These are phyloP conservation scores for Spondyliosoma cantharus DNA, from an alignment of 2,797 vertebrate genomes.

Conservation along the genomic window DNA sequence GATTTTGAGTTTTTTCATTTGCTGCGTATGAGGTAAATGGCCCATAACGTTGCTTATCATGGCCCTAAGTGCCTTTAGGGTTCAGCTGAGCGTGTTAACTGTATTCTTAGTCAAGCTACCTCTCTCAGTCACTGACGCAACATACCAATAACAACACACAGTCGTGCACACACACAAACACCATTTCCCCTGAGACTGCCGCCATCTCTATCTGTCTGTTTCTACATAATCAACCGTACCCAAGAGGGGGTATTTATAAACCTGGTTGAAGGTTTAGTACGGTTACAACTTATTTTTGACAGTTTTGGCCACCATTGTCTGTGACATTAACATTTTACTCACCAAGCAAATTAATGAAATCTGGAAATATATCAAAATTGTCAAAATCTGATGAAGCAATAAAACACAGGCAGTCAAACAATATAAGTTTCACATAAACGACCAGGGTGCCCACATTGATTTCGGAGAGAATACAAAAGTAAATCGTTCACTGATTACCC, in stretches of 20 bases:
- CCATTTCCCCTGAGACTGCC: conserved; percentile 39
- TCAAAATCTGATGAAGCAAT: conserved; percentile 9
- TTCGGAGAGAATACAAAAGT: background rate
- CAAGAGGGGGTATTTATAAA: conserved; percentile 25
- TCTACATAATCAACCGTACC: conserved; percentile 38
- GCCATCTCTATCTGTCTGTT: conserved; percentile 22
- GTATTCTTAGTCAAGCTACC: conserved; percentile 60
- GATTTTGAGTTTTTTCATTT: conserved; percentile 74
- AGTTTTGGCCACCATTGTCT: conserved; percentile 3
- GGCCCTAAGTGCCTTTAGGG: conserved; percentile 62
- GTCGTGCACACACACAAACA: background rate
- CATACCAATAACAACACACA: conserved; percentile 36
- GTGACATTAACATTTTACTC: background rate
- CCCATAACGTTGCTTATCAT: conserved; percentile 66
- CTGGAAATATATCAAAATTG: conserved; percentile 13
- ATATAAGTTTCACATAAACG: background rate
- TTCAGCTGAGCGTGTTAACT: conserved; percentile 66
- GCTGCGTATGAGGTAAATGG: conserved; percentile 72
- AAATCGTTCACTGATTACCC: no score
- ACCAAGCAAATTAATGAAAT: background rate
- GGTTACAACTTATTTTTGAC: background rate
- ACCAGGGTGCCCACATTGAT: background rate
- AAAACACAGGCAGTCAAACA: background rate
- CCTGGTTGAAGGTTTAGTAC: conserved; percentile 31
- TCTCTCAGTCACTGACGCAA: conserved; percentile 51